phyloP scores from a whole-genome alignment of 2,888 invertebrate species.

The Caenorhabditis virilis region DNA sequence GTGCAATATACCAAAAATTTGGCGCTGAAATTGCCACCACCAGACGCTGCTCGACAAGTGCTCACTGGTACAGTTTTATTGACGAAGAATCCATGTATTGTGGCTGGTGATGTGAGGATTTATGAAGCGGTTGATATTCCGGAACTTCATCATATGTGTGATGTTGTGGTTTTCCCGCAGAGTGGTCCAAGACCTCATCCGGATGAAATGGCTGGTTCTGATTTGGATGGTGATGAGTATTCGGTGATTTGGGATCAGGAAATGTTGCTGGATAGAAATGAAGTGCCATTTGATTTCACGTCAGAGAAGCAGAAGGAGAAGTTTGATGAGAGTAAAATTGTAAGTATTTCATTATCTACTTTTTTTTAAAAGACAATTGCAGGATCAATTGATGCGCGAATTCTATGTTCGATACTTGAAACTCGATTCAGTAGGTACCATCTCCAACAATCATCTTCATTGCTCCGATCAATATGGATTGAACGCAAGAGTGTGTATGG shows the following conservation, averaged over 20 bases:
- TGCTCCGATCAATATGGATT: slow-evolving; percentile 68
- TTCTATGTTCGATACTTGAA: slow-evolving; percentile 69
- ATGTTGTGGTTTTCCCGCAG: slow-evolving; percentile 70
- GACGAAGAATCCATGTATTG: slow-evolving; percentile 71
- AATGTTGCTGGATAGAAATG: slow-evolving; percentile 65
- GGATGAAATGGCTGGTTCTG: slow-evolving; percentile 71
- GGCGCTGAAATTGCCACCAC: slow-evolving; percentile 31
- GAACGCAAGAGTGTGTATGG: slow-evolving; percentile 53
- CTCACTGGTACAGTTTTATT: slow-evolving; percentile 67
- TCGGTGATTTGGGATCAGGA: slow-evolving; percentile 69
- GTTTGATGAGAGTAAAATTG: slow-evolving; percentile 33
- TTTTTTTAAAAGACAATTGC: slow-evolving; percentile 2
- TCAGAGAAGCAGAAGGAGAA: slow-evolving; percentile 30
- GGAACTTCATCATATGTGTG: slow-evolving; percentile 62
- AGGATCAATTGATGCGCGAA: slow-evolving; percentile 54
- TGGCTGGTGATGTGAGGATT: slow-evolving; percentile 70
- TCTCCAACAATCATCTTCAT: slow-evolving; percentile 68
- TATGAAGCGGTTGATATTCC: slow-evolving; percentile 64
- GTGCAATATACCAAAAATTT: slow-evolving; percentile 50
- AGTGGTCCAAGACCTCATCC: slow-evolving; percentile 70
- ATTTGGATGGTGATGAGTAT: slow-evolving; percentile 71
- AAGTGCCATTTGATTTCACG: slow-evolving; percentile 62
- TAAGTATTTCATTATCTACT: slow-evolving; percentile 6
- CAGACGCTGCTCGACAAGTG: slow-evolving; percentile 32
- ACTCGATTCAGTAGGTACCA: slow-evolving; percentile 67